These are phyloP conservation scores for Drepana arcuata DNA, from an alignment of 1,140 invertebrate genomes.

Conservation along the genomic window DNA sequence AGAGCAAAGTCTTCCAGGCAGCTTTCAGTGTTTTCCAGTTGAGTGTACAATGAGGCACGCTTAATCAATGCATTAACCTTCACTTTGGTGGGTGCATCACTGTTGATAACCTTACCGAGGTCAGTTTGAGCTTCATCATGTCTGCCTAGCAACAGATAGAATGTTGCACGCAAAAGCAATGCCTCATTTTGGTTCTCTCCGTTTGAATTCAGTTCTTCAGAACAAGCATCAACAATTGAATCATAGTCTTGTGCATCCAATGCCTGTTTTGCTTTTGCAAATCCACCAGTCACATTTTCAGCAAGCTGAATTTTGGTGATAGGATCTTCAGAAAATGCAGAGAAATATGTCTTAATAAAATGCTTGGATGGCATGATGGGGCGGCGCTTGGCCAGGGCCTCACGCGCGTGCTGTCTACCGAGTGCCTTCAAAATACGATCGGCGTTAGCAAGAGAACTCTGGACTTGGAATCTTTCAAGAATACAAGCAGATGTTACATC, in stretches of 20 bases:
- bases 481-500: slow-evolving; percentile 94
- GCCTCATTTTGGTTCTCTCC: slow-evolving; percentile 76
- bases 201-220: slow-evolving; percentile 80
- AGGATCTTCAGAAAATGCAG: slow-evolving; percentile 89
- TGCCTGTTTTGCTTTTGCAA: slow-evolving; percentile 77
- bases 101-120: slow-evolving; percentile 77
- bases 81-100: slow-evolving; percentile 73
- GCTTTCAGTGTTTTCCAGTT: slow-evolving; percentile 81
- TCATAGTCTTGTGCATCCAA: slow-evolving; percentile 83
- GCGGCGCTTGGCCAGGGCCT: slow-evolving; percentile 78
- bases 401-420: slow-evolving; percentile 80
- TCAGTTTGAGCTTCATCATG: slow-evolving; percentile 81
- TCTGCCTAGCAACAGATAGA: slow-evolving; percentile 83
- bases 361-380: slow-evolving; percentile 86
- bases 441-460: slow-evolving; percentile 82
- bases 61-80: slow-evolving; percentile 93
- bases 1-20: slow-evolving; percentile 84
- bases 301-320: slow-evolving; percentile 61
- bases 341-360: slow-evolving; percentile 89
- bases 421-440: slow-evolving; percentile 89
- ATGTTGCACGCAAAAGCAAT: slow-evolving; percentile 84
- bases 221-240: slow-evolving; percentile 84
- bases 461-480: slow-evolving; percentile 89
- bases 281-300: slow-evolving; percentile 61
- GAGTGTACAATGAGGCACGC: slow-evolving; percentile 86